phyloP scores from a whole-genome alignment of 2,797 vertebrate species.

The Ctenosaura bakeri region DNA sequence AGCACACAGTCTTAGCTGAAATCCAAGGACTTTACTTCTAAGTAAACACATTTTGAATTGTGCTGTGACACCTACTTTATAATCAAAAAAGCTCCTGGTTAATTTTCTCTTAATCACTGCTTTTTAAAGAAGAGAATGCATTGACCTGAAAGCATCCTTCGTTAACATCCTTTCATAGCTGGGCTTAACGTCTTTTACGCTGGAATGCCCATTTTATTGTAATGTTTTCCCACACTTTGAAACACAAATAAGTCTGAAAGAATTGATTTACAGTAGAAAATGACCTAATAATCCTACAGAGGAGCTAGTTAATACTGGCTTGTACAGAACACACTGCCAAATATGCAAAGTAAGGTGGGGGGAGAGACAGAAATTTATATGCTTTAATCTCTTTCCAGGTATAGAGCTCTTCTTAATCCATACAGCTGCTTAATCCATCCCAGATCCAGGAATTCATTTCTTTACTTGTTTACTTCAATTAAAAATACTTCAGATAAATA shows the following conservation, averaged over 20 bases:
- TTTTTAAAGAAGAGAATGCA: neutral
- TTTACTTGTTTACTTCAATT: slow-evolving; percentile 35
- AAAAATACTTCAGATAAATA: slow-evolving; percentile 18
- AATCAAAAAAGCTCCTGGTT: neutral
- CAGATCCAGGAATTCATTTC: slow-evolving; percentile 23
- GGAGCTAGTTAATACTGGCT: neutral
- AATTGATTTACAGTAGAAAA: neutral
- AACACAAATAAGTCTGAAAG: slow-evolving; percentile 2
- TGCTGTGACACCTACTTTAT: neutral
- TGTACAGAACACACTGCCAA: slow-evolving; percentile 14
- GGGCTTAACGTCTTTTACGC: neutral
- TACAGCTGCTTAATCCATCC: slow-evolving; percentile 32
- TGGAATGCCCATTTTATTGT: neutral
- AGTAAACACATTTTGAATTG: neutral
- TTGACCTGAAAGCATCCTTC: neutral
- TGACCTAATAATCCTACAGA: slow-evolving; percentile 1
- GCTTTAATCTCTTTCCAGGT: slow-evolving; percentile 26
- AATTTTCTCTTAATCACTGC: neutral
- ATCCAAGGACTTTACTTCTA: neutral
- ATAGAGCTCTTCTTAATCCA: slow-evolving; percentile 36
- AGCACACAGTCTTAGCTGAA: neutral
- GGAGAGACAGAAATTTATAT: neutral
- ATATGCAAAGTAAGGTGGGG: slow-evolving; percentile 16
- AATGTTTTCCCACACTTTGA: neutral
- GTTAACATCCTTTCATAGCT: too few species aligned